Conservation (phyloP, 2,113 vertebrate genomes). For the Gulo gulo region DNA sequence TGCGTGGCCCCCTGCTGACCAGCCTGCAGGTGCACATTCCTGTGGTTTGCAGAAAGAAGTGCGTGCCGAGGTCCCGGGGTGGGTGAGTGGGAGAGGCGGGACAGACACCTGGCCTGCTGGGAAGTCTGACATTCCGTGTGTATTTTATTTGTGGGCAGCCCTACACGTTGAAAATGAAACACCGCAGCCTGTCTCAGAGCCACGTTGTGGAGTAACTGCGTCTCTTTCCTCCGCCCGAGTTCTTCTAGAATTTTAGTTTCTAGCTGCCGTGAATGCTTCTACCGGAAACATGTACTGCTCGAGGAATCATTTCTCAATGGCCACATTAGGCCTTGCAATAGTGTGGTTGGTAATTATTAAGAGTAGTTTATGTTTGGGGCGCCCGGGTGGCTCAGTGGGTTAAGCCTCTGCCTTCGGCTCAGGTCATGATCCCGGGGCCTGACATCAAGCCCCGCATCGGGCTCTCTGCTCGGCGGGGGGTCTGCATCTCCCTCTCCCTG, state of each 20-base stretch:
- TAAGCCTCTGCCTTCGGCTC: too few relatives aligned
- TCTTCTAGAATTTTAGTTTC: not conserved
- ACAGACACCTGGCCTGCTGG: not conserved
- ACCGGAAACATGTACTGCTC: not conserved
- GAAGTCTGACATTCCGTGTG: too few relatives aligned
- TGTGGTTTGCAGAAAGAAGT: not conserved
- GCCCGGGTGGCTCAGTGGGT: too few relatives aligned
- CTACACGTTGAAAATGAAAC: not conserved
- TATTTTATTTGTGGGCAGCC: not conserved
- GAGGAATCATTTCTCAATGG: not conserved
- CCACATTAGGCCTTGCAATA: accelerated
- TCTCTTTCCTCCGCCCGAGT: too few relatives aligned
- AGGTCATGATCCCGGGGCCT: too few relatives aligned
- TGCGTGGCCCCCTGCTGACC: not conserved
- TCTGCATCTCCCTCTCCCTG: too few relatives aligned
- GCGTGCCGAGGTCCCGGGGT: not conserved
- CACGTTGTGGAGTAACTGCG: accelerated
- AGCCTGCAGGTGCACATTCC: accelerated
- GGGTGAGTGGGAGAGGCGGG: accelerated
- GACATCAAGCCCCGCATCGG: too few relatives aligned
- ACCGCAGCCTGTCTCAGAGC: accelerated
- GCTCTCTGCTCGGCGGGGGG: too few relatives aligned
- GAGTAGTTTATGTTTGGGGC: too few relatives aligned
- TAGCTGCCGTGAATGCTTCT: not conserved
- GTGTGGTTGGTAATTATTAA: accelerated